phyloP scores from a whole-genome alignment of 92 coral and sea anemone species.

The Bergia sp. region DNA sequence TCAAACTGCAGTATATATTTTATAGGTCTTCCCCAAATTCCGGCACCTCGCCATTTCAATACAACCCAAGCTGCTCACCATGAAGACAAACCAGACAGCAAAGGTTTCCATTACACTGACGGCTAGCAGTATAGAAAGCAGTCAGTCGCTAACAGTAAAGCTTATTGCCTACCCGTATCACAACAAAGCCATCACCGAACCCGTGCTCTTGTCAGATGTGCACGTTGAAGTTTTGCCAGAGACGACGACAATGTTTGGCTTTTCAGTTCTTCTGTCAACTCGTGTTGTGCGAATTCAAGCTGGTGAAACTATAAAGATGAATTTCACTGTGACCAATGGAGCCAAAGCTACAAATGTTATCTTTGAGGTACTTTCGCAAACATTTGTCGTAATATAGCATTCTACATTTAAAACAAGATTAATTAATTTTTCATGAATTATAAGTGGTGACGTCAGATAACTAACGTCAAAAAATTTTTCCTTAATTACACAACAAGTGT shows the following conservation, averaged over 20 bases:
- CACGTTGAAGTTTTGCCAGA: conserved; percentile 2
- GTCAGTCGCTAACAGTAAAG: not conserved
- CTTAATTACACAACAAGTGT: too few species aligned
- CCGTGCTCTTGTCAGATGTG: conserved; percentile 8
- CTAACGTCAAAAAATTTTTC: too few species aligned
- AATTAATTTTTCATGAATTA: too few species aligned
- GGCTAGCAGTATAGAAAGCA: not conserved
- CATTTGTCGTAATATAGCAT: not conserved
- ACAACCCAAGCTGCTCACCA: not conserved
- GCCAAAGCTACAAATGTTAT: not conserved
- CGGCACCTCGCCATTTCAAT: not conserved
- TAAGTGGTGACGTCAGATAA: too few species aligned
- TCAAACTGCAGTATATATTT: not conserved
- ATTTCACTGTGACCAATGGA: not conserved
- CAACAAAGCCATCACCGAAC: not conserved
- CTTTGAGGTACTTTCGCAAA: not conserved
- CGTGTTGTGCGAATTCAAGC: not conserved
- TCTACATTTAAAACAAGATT: too few species aligned
- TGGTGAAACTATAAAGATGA: not conserved
- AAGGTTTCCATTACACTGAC: not conserved
- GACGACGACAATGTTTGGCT: not conserved
- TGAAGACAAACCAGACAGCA: not conserved
- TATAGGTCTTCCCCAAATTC: not conserved
- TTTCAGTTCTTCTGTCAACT: conserved; percentile 6
- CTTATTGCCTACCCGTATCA: not conserved